A percentile compares a stretch with the other conserved stretches of the same genome.
phyloP scores from a whole-genome alignment of 2,797 vertebrate genomes.

The Columba guinea region DNA sequence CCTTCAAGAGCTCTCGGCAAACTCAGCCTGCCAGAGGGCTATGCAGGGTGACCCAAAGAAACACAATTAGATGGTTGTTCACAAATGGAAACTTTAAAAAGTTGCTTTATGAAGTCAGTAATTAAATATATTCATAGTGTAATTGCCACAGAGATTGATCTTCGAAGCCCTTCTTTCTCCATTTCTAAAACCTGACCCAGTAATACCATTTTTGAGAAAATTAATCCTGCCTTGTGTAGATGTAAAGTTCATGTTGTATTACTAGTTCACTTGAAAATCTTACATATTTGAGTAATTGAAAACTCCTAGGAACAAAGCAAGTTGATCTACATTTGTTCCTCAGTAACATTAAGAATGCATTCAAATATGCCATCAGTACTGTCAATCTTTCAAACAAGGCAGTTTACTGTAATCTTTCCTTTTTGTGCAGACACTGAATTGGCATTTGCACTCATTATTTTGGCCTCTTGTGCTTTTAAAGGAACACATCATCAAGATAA shows the following conservation, averaged over 20 bases:
- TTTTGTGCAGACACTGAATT: background rate
- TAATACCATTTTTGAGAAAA: background rate
- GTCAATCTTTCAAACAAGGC: background rate
- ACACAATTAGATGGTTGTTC: background rate
- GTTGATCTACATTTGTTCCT: background rate
- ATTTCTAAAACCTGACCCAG: background rate
- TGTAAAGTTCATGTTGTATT: background rate
- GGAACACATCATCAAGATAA: background rate
- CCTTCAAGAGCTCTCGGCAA: background rate
- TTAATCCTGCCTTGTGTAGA: background rate
- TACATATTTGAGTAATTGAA: background rate
- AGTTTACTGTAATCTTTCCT: background rate
- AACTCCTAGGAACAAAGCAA: background rate
- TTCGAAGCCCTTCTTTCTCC: background rate
- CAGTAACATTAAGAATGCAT: background rate
- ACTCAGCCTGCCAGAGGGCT: background rate
- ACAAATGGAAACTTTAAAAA: background rate
- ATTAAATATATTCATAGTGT: background rate
- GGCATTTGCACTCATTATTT: background rate
- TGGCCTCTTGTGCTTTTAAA: background rate
- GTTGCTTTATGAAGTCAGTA: background rate
- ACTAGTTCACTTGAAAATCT: background rate
- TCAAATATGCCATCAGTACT: background rate
- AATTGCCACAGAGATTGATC: background rate
- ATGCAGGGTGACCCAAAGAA: background rate